Conservation (phyloP, 2,888 invertebrate species). For the Harmothoe impar region DNA sequence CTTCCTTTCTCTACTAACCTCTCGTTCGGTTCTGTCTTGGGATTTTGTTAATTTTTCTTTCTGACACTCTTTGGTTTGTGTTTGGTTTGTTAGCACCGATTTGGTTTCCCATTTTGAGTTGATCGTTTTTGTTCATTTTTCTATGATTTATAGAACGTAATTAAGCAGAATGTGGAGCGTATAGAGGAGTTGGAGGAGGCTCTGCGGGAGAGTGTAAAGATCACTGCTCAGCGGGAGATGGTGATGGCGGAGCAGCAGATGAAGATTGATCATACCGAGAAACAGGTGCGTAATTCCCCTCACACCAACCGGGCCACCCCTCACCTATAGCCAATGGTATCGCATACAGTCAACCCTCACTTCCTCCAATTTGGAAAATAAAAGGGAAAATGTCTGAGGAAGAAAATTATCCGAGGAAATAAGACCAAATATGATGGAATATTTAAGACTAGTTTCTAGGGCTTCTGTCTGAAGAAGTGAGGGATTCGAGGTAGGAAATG, state of each 20-base stretch:
- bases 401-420: too few species aligned
- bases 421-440: too few species aligned
- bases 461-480: too few species aligned
- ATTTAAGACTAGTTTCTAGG: too few species aligned
- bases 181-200: constrained; percentile 93
- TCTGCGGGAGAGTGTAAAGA: constrained; percentile 89
- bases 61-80: constrained; percentile 56
- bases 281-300: constrained; percentile 74
- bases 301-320: not conserved
- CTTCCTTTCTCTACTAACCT: constrained; percentile 58
- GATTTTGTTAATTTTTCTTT: constrained; percentile 53
- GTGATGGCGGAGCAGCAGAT: constrained; percentile 84
- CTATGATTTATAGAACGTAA: constrained; percentile 74
- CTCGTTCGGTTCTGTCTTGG: constrained; percentile 33
- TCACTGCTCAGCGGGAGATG: constrained; percentile 85
- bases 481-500: too few species aligned
- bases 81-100: constrained; percentile 63
- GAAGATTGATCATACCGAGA: constrained; percentile 79
- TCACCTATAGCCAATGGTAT: not conserved
- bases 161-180: constrained; percentile 82
- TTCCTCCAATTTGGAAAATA: too few species aligned
- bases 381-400: too few species aligned
- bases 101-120: constrained; percentile 69
- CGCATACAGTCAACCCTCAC: not conserved
- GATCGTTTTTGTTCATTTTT: constrained; percentile 66